Evolutionary conservation across 1,140 invertebrate genomes (phyloP).

Genomic region (Brachionus paranguensis): DNA sequence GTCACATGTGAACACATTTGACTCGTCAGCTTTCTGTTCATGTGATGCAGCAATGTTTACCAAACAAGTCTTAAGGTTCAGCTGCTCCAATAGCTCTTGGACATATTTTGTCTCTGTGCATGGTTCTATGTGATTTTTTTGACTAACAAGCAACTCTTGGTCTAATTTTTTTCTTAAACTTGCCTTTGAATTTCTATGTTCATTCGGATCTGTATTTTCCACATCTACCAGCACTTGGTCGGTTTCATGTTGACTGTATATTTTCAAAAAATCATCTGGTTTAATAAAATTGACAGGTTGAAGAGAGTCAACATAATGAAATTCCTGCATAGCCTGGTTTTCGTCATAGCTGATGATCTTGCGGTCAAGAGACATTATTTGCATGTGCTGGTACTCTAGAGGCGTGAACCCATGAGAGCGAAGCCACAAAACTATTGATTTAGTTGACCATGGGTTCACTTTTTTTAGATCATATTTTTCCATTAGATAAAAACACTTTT

Average conservation of each 20-base stretch:
- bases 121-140: background rate
- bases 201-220: background rate
- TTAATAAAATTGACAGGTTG: background rate
- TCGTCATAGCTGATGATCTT: background rate
- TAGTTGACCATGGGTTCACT: constrained; percentile 54
- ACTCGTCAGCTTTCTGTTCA: background rate
- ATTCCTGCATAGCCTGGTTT: background rate
- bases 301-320: background rate
- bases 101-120: background rate
- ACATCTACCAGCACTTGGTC: background rate
- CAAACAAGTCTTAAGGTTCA: background rate
- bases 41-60: background rate
- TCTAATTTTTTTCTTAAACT: background rate
- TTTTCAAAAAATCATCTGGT: background rate
- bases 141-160: background rate
- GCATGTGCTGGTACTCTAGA: constrained; percentile 42
- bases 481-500: background rate
- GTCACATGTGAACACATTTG: constrained; percentile 27
- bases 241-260: background rate
- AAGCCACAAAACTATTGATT: constrained; percentile 59
- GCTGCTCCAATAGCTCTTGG: background rate
- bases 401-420: constrained; percentile 57
- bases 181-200: background rate
- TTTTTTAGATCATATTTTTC: background rate
- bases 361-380: background rate